Base-by-base conservation (phyloP, 1,140 invertebrate species). In the Rhagoletis pomonella region DNA sequence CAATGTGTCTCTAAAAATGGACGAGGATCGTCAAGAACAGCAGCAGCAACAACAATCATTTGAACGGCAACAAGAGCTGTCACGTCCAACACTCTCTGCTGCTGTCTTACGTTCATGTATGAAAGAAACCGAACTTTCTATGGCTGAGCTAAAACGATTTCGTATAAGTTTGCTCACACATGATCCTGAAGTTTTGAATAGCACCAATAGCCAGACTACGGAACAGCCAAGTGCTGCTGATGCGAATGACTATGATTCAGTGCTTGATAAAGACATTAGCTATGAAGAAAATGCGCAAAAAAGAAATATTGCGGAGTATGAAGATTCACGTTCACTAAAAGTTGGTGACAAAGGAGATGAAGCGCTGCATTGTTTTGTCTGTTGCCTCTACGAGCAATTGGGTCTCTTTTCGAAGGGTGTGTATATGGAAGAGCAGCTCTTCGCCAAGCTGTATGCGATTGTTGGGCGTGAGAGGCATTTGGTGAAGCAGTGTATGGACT, bases 341-440 rank as follows among this genome's bases (percentile, higher is more conserved):
- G 39, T 42, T 14, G 10, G 17, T 85, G 81, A 12, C 0, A 55
- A 17, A 2, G 6, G 10, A 39, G 81, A 85, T 10, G 55, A 85
- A 59, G 44, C 81, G 3, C 47, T 88, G 60, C 73, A 88, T 29
- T 88, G 88, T 17, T 88, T 87, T 29, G 73, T 9, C 58, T 62
- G 42, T 9, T 88, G 87, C 58, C 65, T 64, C 65, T 85, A 84
- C 3, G 47, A 88, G 29, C 47, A 88, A 73, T 39, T 59, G 12
- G 73, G 73, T 10, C n/a, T 87, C 1, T 59, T 85, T 44, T 4
- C n/a, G 44, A 69, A 87, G 17, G 73, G 39, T 60, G 77, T 69
- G 17, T 62, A 60, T 4, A 65, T 84, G 69, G 73, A 85, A 14
- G 17, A 65, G 5, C 42, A 65, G 29, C 55, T 87, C 14, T 84